Percentiles rank a stretch among this genome's conserved stretches.
phyloP scores from a whole-genome alignment of 2,888 invertebrate genomes.

The Corythucha ciliata region DNA sequence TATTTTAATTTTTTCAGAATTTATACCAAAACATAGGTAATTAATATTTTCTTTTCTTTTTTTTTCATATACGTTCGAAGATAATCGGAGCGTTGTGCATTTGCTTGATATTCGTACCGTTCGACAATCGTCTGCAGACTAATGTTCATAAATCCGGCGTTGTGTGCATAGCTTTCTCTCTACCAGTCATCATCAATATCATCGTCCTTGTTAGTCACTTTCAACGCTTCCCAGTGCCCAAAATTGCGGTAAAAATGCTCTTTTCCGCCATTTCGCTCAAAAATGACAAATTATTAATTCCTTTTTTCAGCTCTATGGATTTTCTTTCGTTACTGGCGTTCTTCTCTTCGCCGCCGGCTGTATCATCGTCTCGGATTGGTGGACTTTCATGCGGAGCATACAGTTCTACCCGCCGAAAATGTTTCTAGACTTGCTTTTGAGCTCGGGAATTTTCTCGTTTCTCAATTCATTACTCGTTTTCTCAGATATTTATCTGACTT shows the following conservation, averaged over 20 bases:
- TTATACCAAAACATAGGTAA: neutral
- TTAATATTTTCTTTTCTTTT: no score
- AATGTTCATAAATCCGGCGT: constrained; percentile 53
- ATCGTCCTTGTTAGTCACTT: constrained; percentile 52
- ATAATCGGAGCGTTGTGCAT: constrained; percentile 44
- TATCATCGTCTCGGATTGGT: constrained; percentile 50
- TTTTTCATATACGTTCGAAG: constrained; percentile 27
- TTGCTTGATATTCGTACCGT: constrained; percentile 54
- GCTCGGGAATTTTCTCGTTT: constrained; percentile 56
- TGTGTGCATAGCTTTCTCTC: constrained; percentile 56
- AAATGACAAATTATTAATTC: neutral
- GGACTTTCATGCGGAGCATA: constrained; percentile 43
- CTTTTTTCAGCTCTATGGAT: constrained; percentile 47
- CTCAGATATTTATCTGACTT: constrained; percentile 24
- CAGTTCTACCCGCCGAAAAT: constrained; percentile 54
- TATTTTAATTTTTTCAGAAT: neutral
- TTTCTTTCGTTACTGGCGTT: constrained; percentile 52
- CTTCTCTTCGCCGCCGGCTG: constrained; percentile 57
- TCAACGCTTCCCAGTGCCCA: constrained; percentile 54
- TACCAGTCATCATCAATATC: constrained; percentile 55
- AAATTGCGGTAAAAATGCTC: constrained; percentile 46
- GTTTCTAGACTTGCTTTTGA: constrained; percentile 57
- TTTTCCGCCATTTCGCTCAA: neutral
- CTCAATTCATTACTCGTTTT: constrained; percentile 39
- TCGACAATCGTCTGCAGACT: constrained; percentile 48